Conservation (phyloP, 2,797 vertebrate genomes). For the Poecilia gillii region DNA sequence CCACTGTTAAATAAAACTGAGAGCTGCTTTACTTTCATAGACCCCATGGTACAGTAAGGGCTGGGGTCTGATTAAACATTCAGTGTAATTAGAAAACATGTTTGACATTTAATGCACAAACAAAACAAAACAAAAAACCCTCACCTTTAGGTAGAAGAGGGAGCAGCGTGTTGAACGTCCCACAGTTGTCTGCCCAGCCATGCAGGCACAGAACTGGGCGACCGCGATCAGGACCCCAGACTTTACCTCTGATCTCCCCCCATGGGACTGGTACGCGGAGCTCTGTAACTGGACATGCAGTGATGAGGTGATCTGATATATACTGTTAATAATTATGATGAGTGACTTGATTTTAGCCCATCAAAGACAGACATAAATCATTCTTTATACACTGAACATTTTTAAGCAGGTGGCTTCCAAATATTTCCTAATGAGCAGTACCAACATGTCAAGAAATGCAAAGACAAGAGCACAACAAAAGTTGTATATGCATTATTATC, state of each 20-base stretch:
- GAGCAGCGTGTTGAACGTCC: constrained; percentile 82
- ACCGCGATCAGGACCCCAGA: constrained; percentile 81
- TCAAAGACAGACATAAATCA: not conserved
- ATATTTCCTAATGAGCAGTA: not conserved
- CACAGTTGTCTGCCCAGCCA: constrained; percentile 86
- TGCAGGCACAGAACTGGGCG: constrained; percentile 83
- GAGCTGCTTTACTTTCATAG: not conserved
- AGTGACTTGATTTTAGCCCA: not conserved
- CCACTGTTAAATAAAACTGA: not conserved
- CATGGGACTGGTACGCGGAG: constrained; percentile 78
- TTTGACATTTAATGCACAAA: not conserved
- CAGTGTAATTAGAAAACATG: not conserved
- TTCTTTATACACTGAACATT: not conserved
- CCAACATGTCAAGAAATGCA: not conserved
- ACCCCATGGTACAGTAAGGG: too few relatives aligned
- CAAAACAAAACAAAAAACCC: not conserved
- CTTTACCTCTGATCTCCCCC: constrained; percentile 82
- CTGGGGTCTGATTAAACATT: not conserved
- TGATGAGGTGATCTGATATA: not conserved
- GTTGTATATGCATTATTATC: not conserved
- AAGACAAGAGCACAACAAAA: not conserved
- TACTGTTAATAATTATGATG: not conserved
- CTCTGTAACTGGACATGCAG: constrained; percentile 70
- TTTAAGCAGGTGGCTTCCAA: not conserved
- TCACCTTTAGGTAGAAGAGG: constrained; percentile 82